Evolutionary conservation across 64 coral and sea anemone genomes (phyloP).

Genomic region (Stylophora pistillata): DNA sequence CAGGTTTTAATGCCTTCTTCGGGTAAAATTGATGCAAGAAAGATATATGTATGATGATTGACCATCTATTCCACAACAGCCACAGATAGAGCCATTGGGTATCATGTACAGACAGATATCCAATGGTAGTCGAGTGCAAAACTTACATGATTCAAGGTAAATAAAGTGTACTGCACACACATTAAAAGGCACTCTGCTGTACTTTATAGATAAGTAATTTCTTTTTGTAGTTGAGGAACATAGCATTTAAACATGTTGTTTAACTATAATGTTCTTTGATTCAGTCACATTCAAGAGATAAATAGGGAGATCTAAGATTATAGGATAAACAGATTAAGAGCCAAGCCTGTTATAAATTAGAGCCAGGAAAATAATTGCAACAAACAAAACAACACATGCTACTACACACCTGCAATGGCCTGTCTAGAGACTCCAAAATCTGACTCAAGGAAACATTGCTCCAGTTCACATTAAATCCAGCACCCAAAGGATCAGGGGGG

Average conservation of each 20-base stretch:
- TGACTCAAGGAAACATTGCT: constrained; percentile 65
- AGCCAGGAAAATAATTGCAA: not conserved
- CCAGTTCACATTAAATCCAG: constrained; percentile 98
- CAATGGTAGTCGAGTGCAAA: not conserved
- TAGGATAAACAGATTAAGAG: not conserved
- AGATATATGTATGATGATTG: constrained; percentile 22
- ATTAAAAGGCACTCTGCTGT: too few species aligned
- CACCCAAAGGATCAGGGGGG: constrained; percentile 94
- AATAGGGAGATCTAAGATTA: not conserved
- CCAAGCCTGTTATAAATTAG: not conserved
- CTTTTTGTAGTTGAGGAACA: too few species aligned
- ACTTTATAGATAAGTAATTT: too few species aligned
- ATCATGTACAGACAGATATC: not conserved
- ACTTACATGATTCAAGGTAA: not conserved
- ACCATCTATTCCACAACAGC: constrained; percentile 28
- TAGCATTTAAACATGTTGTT: too few species aligned
- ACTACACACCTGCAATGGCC: constrained; percentile 4
- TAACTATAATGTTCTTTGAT: too few species aligned
- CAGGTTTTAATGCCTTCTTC: constrained; percentile 31
- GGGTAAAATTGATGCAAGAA: constrained; percentile 23
- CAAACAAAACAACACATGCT: not conserved
- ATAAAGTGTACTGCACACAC: not conserved
- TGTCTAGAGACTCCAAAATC: constrained; percentile 58
- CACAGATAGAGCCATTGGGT: not conserved
- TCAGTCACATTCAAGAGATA: not conserved